These are phyloP conservation scores for Pseudorhiza aurosa DNA, from an alignment of 30 jellyfish, hydroid and myxozoan genomes.

Conservation along the genomic window DNA sequence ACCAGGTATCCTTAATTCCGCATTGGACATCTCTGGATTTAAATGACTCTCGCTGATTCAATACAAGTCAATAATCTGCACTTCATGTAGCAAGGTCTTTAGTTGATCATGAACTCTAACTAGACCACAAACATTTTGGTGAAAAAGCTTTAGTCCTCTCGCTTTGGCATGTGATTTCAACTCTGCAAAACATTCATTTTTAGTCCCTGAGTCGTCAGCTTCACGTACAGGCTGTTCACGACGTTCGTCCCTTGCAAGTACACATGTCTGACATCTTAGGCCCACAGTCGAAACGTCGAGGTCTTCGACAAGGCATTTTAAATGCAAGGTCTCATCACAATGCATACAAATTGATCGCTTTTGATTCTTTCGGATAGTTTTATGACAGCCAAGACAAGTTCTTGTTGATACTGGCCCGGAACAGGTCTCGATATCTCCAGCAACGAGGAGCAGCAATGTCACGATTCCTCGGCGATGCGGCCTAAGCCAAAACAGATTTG, in stretches of 20 bases:
- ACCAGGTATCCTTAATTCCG: conserved; percentile 59
- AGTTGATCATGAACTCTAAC: conserved; percentile 69
- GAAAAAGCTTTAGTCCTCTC: neutral
- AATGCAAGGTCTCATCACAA: conserved; percentile 57
- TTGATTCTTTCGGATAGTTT: conserved; percentile 61
- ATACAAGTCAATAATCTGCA: conserved; percentile 48
- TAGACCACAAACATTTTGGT: conserved; percentile 46
- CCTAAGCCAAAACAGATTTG: conserved; percentile 53
- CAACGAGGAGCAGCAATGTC: conserved; percentile 65
- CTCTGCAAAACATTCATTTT: conserved; percentile 55
- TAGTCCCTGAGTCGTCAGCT: conserved; percentile 49
- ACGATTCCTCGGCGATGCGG: conserved; percentile 72
- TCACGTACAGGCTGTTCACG: conserved; percentile 53
- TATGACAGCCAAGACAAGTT: conserved; percentile 56
- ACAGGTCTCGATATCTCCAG: conserved; percentile 67
- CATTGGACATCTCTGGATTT: conserved; percentile 47
- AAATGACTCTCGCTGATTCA: conserved; percentile 63
- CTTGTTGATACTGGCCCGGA: conserved; percentile 55
- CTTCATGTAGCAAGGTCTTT: conserved; percentile 63
- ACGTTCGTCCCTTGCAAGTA: conserved; percentile 49
- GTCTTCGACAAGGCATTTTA: conserved; percentile 60
- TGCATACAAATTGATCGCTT: conserved; percentile 29
- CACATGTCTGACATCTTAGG: conserved; percentile 66
- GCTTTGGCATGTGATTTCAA: conserved; percentile 20
- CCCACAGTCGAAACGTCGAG: conserved; percentile 56